Evolutionary conservation across 2,888 invertebrate species (phyloP), one percentile per base, ranked within the genome.

Genomic region (Netelia fuscicornis): DNA sequence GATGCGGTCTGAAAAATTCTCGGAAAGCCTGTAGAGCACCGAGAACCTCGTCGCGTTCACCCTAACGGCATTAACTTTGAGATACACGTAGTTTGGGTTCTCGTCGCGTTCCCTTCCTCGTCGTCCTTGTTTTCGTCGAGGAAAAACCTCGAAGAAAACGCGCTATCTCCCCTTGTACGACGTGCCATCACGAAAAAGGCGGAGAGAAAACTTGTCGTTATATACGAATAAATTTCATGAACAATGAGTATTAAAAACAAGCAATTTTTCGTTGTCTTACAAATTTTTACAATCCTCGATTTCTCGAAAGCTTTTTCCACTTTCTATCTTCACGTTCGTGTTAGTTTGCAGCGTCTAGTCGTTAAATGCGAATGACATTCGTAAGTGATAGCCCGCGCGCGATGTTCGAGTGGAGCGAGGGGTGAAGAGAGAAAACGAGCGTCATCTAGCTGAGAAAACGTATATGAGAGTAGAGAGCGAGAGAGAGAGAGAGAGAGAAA

Each of bases 351-450:
- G 65, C 64, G 67, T 81, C 70, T 48, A 62, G 60, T 72, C 68
- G 67, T 81, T 67, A 71, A 83, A 75, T 85, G 71, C 58, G 72
- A 79, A 83, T 81, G 67, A 84, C 76, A 76, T 82, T 83, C 65
- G 76, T 60, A 71, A 42, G 54, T 76, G 60, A 83, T 44, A n/a
- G 6, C 30, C 60, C 17, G 48, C 17, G 44, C 10, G 37, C 62
- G 60, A 65, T 42, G 1, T 20, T 44, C 67, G 42, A 42, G 20
- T 10, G 30, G 30, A 30, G 30, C 2, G 30, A 13, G 48, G 2
- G 48, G 48, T 13, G 48, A 48, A 48, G 13, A 2, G 9, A 48
- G n/a, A 42, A 11, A 9, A 11, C 9, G 48, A 71, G 54, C 54
- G 71, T 37, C 42, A 71, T 71, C 37, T 37, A n/a, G 56, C 30